Percentiles rank a stretch among this genome's conserved stretches.
phyloP scores from a whole-genome alignment of 2,888 invertebrate species.

The Diaprepes abbreviatus region DNA sequence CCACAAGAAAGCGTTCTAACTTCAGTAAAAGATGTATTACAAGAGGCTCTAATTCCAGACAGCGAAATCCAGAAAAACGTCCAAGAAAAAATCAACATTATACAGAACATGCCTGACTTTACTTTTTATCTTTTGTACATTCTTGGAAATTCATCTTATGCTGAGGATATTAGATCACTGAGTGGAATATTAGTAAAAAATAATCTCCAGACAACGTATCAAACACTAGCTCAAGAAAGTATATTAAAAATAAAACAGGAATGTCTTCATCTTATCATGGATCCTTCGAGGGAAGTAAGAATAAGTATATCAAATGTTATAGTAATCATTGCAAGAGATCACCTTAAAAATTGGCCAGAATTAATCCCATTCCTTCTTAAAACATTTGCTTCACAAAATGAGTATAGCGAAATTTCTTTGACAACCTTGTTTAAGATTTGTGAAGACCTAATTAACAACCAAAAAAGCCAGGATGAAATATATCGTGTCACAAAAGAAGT shows the following conservation, averaged over 20 bases:
- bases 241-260: constrained; percentile 94
- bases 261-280: constrained; percentile 93
- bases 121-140: constrained; percentile 98
- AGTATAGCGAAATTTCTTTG: constrained; percentile 96
- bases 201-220: constrained; percentile 93
- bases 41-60: constrained; percentile 98
- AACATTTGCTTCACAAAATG: constrained; percentile 91
- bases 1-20: constrained; percentile 95
- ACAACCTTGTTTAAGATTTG: constrained; percentile 98
- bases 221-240: constrained; percentile 89
- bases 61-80: constrained; percentile 95
- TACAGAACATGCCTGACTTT: constrained; percentile 97
- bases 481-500: constrained; percentile 59
- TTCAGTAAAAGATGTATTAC: constrained; percentile 95
- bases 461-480: constrained; percentile 60
- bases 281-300: constrained; percentile 93
- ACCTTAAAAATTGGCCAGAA: constrained; percentile 92
- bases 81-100: constrained; percentile 97
- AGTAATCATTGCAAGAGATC: constrained; percentile 95
- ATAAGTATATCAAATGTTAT: constrained; percentile 98
- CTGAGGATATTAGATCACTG: constrained; percentile 95
- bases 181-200: constrained; percentile 98
- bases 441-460: constrained; percentile 82
- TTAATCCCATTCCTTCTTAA: constrained; percentile 91
- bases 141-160: constrained; percentile 92